Percentiles rank a stretch among this genome's conserved stretches.
These are phyloP conservation scores for Drosophila atroscutellata DNA, from an alignment of 2,888 invertebrate species.

Conservation along the genomic window DNA sequence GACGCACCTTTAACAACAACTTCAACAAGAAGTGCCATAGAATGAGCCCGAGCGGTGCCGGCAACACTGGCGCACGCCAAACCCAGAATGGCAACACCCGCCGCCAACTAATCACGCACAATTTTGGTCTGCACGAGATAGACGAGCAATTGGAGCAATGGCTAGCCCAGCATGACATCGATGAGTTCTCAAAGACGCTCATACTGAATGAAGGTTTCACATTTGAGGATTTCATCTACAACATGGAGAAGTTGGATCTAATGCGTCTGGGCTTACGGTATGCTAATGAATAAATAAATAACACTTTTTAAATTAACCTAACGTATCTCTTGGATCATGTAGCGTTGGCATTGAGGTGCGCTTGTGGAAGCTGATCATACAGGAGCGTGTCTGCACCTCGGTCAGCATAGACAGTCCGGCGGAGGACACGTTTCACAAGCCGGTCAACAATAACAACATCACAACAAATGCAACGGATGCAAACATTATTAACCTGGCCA, in stretches of 20 bases:
- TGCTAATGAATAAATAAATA: slow-evolving; percentile 54
- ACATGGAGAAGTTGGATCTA: slow-evolving; percentile 93
- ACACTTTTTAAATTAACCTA: neutral
- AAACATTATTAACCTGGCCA: slow-evolving; percentile 44
- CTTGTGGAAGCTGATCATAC: slow-evolving; percentile 92
- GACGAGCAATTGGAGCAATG: slow-evolving; percentile 89
- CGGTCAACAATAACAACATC: slow-evolving; percentile 67
- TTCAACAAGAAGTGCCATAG: slow-evolving; percentile 73
- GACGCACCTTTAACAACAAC: slow-evolving; percentile 63
- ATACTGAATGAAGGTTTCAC: slow-evolving; percentile 92
- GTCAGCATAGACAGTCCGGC: slow-evolving; percentile 62
- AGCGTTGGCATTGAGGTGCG: slow-evolving; percentile 91
- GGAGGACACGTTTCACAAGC: slow-evolving; percentile 48
- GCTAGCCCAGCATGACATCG: slow-evolving; percentile 89
- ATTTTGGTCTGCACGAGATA: slow-evolving; percentile 81
- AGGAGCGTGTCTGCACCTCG: slow-evolving; percentile 69
- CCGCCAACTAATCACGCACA: slow-evolving; percentile 70
- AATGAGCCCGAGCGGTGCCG: slow-evolving; percentile 58
- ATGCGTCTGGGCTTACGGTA: slow-evolving; percentile 91
- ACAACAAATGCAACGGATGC: slow-evolving; percentile 52
- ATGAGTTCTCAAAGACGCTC: slow-evolving; percentile 88
- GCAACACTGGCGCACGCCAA: slow-evolving; percentile 32
- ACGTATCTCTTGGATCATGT: neutral
- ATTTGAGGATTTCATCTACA: slow-evolving; percentile 91
- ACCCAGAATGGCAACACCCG: slow-evolving; percentile 47